A percentile compares a stretch with the other conserved stretches of the same genome.
Evolutionary conservation across 2,888 invertebrate genomes (phyloP).

Genomic region (Boloria euphrosyne): DNA sequence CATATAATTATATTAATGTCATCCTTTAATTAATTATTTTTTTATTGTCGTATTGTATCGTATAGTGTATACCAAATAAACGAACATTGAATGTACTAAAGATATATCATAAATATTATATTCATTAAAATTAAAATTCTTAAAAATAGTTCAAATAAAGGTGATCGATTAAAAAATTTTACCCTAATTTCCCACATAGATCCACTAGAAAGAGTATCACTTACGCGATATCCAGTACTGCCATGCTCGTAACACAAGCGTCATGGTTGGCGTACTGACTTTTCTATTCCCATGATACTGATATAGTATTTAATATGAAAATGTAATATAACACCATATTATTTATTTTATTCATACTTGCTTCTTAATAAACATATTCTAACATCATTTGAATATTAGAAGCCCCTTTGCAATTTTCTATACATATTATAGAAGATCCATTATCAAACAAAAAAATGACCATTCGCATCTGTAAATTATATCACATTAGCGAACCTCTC

Average conservation of each 20-base stretch:
- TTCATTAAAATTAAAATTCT: neutral
- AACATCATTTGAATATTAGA: no score
- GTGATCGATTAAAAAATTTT: constrained; percentile 1
- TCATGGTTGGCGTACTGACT: constrained; percentile 65
- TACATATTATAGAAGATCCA: constrained; percentile 25
- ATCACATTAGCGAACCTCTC: constrained; percentile 63
- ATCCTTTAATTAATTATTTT: no score
- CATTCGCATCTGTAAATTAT: constrained; percentile 57
- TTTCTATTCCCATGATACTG: constrained; percentile 64
- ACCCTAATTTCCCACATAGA: constrained; percentile 24
- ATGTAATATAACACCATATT: constrained; percentile 29
- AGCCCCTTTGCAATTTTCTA: constrained; percentile 5
- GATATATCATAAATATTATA: neutral
- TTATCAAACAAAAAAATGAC: constrained; percentile 38
- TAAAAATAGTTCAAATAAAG: neutral
- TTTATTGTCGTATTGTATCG: no score
- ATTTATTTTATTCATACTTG: neutral
- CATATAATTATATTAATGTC: rapidly evolving
- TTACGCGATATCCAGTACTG: constrained; percentile 48
- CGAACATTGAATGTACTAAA: no score
- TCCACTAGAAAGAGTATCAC: constrained; percentile 35
- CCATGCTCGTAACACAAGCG: constrained; percentile 58
- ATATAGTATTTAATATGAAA: constrained; percentile 45
- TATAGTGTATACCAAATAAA: no score
- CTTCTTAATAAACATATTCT: neutral